phyloP scores from a whole-genome alignment of 2,113 vertebrate species.

The Cacatua alba region DNA sequence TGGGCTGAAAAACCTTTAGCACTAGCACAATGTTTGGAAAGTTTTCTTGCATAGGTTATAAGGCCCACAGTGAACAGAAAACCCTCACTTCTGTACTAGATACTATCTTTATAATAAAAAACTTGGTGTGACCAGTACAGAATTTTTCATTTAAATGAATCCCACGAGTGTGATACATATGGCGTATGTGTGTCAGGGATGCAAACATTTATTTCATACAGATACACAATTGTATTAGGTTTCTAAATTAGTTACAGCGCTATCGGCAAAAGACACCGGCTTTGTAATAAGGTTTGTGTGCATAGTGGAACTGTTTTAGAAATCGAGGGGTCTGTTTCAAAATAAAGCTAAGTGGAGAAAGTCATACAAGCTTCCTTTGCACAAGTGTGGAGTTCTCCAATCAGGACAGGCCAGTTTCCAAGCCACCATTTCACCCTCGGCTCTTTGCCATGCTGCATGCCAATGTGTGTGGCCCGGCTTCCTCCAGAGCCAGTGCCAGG shows the following conservation, averaged over 20 bases:
- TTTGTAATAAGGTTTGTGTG: neutral
- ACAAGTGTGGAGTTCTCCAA: neutral
- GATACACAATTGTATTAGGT: neutral
- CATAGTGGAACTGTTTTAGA: neutral
- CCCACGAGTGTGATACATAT: neutral
- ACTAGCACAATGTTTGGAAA: neutral
- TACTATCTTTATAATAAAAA: conserved; percentile 26
- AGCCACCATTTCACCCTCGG: accelerated
- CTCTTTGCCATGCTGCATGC: accelerated
- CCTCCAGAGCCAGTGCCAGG: neutral
- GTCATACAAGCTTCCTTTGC: neutral
- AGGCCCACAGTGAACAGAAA: neutral
- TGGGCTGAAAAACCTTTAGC: neutral
- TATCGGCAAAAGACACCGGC: neutral
- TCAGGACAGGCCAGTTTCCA: neutral
- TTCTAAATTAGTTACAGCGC: conserved; percentile 27
- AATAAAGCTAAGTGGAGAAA: neutral
- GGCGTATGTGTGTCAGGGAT: neutral
- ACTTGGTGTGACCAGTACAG: neutral
- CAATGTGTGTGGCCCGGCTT: accelerated
- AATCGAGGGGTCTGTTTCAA: neutral
- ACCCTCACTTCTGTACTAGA: neutral
- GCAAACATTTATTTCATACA: neutral
- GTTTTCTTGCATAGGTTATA: neutral
- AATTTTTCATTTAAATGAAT: conserved; percentile 5